Evolutionary conservation across 2,888 invertebrate genomes (phyloP), one percentile per base, ranked within the genome.

Genomic region (Mayetiola destructor): DNA sequence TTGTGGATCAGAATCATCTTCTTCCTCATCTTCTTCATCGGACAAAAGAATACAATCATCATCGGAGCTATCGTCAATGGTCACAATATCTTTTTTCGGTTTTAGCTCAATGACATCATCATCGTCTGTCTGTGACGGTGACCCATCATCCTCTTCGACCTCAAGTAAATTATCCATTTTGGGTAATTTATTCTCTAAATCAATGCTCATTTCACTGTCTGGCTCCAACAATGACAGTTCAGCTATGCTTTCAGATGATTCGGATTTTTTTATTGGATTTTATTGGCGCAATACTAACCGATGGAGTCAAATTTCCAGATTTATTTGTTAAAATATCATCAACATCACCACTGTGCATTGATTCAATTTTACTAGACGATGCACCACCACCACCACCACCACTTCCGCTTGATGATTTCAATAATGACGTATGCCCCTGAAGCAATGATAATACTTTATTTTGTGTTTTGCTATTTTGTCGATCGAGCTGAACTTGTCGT

Each of bases 21-120:
- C 79, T 52, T 85, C 84, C 23, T 81, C 84, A 61, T 85, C 82
- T 64, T 83, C 87, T 4, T 85, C 85, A 68, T 88, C 89, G 4
- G 88, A 88, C 36, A 56, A 48, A 16, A 92, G 76, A 65, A 92
- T 83, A 64, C 90, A 88, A 67, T 91, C 90, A 61, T 90, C 88
- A 27, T 85, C 86, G 1, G 82, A 82, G 37, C 78, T 78, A 65
- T 82, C 81, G 61, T 83, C 82, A 66, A 89, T 89, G 62, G 88
- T 88, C 56, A 87, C 84, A n/a, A 73, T 68, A 56, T 72, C 71
- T 29, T 64, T 62, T 32, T 62, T 63, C 18, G 48, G 48, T 30
- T 56, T 56, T 21, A 39, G 4, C 39, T 39, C 35, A 27, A 48
- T 48, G 29, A 48, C 48, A 48, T 48, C 53, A 20, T 53, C 53